Evolutionary conservation across 2,888 invertebrate genomes (phyloP).

Genomic region (Toxonevra muliebris): DNA sequence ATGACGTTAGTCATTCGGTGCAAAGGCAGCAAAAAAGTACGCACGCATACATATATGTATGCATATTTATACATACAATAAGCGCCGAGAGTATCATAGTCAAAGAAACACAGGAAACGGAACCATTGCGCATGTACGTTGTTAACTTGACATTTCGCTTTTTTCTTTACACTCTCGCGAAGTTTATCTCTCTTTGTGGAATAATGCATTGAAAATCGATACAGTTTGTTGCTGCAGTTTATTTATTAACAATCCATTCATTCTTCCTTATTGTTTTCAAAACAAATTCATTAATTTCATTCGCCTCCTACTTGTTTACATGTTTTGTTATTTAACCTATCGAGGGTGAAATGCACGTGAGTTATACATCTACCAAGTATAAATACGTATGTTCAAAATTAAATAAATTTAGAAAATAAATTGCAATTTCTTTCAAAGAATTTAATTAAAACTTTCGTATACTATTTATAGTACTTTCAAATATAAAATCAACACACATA

Average conservation of each 20-base stretch:
- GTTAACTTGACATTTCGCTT: background rate
- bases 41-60: too few relatives aligned
- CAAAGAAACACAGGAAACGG: slow-evolving; percentile 5
- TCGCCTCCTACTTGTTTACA: too few relatives aligned
- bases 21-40: too few relatives aligned
- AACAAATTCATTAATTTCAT: too few relatives aligned
- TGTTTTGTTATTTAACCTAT: too few relatives aligned
- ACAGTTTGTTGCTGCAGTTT: slow-evolving; percentile 6
- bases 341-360: too few relatives aligned
- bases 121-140: slow-evolving; percentile 26
- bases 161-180: background rate
- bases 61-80: too few relatives aligned
- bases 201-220: slow-evolving; percentile 10
- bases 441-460: background rate
- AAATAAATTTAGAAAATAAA: background rate
- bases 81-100: background rate
- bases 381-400: background rate
- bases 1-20: slow-evolving; percentile 23
- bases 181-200: background rate
- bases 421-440: background rate
- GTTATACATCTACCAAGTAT: too few relatives aligned
- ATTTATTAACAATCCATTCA: too few relatives aligned
- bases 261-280: too few relatives aligned
- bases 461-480: background rate
- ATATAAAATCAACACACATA: background rate